Conservation (phyloP, 2,113 vertebrate genomes). For the Neolamprologus caudopunctatus region DNA sequence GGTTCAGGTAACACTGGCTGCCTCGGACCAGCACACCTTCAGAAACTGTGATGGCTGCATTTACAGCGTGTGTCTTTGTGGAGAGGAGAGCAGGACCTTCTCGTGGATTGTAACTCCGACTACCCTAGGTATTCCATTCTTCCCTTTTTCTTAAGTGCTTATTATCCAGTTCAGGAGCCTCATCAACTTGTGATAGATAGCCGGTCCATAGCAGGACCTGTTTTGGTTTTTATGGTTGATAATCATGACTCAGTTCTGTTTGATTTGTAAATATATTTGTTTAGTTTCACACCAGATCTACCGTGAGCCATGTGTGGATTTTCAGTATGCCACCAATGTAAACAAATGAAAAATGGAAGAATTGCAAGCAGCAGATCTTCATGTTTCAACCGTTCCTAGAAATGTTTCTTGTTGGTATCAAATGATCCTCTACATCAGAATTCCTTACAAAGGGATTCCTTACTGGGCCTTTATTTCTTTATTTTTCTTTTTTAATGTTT, state of each 20-base stretch:
- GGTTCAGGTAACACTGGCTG: slow-evolving; percentile 63
- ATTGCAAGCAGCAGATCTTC: not conserved
- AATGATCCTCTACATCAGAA: not conserved
- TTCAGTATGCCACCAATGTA: not conserved
- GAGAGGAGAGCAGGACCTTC: slow-evolving; percentile 65
- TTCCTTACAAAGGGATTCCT: rapidly evolving
- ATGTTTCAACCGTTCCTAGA: not conserved
- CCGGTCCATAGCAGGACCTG: not conserved
- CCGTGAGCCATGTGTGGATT: not conserved
- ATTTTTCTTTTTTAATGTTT: not conserved
- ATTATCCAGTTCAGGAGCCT: not conserved
- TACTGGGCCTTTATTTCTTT: not conserved
- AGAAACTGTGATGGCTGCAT: slow-evolving; percentile 48
- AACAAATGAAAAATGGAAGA: not conserved
- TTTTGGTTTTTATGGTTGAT: not conserved
- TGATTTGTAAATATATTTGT: not conserved
- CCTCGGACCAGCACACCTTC: slow-evolving; percentile 64
- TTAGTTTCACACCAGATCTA: not conserved
- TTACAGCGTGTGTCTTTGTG: slow-evolving; percentile 65
- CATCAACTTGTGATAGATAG: not conserved
- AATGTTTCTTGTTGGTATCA: not conserved
- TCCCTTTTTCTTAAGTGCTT: not conserved
- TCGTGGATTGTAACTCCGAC: slow-evolving; percentile 67
- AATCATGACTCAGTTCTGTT: not conserved
- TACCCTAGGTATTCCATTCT: slow-evolving; percentile 62